Evolutionary conservation across 2,797 vertebrate genomes (phyloP).

Genomic region (Champsocephalus gunnari): DNA sequence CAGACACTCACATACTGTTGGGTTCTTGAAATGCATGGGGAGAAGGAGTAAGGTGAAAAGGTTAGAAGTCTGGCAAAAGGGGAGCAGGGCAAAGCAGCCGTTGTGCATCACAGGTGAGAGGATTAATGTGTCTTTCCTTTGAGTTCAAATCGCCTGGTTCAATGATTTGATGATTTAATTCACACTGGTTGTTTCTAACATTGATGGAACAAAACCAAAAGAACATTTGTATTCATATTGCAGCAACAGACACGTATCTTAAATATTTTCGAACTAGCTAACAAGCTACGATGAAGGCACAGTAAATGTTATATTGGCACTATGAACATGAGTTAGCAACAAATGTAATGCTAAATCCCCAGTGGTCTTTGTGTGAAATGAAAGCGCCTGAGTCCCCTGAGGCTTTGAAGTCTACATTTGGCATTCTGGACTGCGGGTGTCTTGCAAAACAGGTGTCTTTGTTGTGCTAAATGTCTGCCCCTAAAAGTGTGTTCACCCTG

Average conservation of each 20-base stretch:
- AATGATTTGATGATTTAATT: background rate
- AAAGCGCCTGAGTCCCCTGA: slow-evolving; percentile 9
- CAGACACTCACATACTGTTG: background rate
- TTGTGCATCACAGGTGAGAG: slow-evolving; percentile 4
- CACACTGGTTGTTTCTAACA: background rate
- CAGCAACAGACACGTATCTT: background rate
- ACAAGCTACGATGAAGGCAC: background rate
- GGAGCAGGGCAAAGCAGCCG: background rate
- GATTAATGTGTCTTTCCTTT: background rate
- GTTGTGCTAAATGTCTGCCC: slow-evolving; percentile 18
- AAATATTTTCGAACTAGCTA: background rate
- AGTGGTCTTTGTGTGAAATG: background rate
- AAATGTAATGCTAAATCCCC: background rate
- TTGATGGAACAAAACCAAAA: background rate
- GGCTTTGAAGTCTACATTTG: slow-evolving; percentile 2
- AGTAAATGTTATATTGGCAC: background rate
- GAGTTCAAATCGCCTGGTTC: background rate
- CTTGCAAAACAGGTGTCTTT: slow-evolving; percentile 3
- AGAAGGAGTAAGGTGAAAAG: slow-evolving; percentile 3
- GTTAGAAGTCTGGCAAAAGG: slow-evolving; percentile 2
- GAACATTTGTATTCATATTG: background rate
- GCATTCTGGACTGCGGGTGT: background rate
- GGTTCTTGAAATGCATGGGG: slow-evolving; percentile 5
- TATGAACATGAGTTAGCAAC: background rate
- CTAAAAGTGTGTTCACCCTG: slow-evolving; percentile 3